Base-by-base conservation (phyloP, 2,113 vertebrate species). In the Petroica traversi region DNA sequence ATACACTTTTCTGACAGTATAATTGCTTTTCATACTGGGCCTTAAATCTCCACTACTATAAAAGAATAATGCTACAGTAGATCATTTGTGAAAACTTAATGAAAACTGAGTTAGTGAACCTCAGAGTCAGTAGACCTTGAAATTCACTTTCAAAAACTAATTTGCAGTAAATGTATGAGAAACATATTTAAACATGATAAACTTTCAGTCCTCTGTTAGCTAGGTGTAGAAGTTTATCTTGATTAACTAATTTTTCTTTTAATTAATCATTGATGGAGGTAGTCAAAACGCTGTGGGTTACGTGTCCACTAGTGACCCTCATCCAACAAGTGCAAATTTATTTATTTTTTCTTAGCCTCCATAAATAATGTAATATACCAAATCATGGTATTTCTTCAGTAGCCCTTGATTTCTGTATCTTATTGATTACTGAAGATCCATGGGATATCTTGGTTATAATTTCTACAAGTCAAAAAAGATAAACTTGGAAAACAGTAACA, bases 141-240 rank as follows among this genome's bases (percentile, higher is more conserved):
- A 99, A 99, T 99, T 99, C 98, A 99, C 98, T 99, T 99, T 99
- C 98, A 99, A 98, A 99, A 99, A 98, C 99, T 99, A 99, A 99
- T 99, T 99, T 99, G 98, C 99, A 98, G 98, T 99, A 99, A 98
- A 99, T 98, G 98, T 98, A 98, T 98, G 98, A 99, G 98, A 99
- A 99, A 99, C 98, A 99, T 99, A 99, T 99, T 99, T 98, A 98
- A 98, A 98, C 97, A 97, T 98, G 98, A 98, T 98, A 98, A 98
- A 98, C 97, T 98, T 98, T 95, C 97, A 93, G 92, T 97, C 88
- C 90, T 91, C 90, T 96, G 80, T 94, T 85, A 91, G 85, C 91
- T 97, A 97, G 97, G 97, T 98, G 92, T 96, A 85, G 94, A 97
- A 97, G 96, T 98, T 98, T 98, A 97, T 98, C 98, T 97, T 98